Evolutionary conservation across 2,113 vertebrate species (phyloP), one percentile per base, ranked within the genome.

Genomic region (Oplegnathus fasciatus): DNA sequence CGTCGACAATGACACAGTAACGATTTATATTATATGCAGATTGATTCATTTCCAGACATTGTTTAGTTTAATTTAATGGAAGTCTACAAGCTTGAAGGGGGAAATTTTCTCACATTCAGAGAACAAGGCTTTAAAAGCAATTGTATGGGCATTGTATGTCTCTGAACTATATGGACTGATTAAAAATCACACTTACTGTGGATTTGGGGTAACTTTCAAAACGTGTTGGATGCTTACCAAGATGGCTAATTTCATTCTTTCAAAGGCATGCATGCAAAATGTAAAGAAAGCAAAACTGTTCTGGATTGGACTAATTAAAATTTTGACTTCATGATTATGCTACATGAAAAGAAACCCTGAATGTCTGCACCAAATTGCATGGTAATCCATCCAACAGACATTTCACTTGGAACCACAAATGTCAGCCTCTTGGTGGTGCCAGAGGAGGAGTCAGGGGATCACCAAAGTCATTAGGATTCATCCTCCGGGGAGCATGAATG

Each of bases 21-120:
- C 48, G 28, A 85, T 91, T 92, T 83, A 84, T 90, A 92, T 90
- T 93, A 88, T 82, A 94, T 90, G 85, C 66, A 89, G 82, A 93
- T 92, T 88, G 84, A 92, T 93, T 88, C 77, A 88, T 87, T 92
- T 80, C 77, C 11, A n/a, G 66, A 84, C 75, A 82, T 88, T 91
- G 81, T 90, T 89, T 84, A 34, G 74, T 82, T 88, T 92, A 82
- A 92, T 89, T 88, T 91, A 92, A 87, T 88, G 74, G 66, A 78
- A 67, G 66, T 62, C 40, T 83, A 72, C 65, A 54, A 17, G 82
- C 81, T 79, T 3, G 5, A 3, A 37, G 67, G 64, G 66, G 34
- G n/a, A 60, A 2, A 62, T 89, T 82, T 73, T 57, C 71, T 66
- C 68, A 80, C 68, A 71, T 85, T 82, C 30, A 64, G 55, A 60